Evolutionary conservation across 1,140 invertebrate genomes (phyloP).

Genomic region (Cephus cinctus): DNA sequence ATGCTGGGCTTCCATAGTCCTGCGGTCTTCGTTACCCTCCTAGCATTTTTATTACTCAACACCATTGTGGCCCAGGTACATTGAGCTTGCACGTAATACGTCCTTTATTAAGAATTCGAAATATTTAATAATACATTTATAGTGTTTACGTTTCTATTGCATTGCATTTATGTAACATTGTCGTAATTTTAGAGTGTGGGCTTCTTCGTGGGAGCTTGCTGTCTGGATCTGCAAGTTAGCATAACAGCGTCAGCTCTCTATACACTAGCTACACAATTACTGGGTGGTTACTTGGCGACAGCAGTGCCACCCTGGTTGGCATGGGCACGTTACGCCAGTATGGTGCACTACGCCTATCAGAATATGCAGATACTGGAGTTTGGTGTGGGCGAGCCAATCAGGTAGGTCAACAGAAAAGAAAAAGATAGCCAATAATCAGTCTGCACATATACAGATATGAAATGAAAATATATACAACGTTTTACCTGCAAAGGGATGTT

Average conservation of each 20-base stretch:
- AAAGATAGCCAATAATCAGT: not conserved
- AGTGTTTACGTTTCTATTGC: not conserved
- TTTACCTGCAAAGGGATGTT: no score
- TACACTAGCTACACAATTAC: slow-evolving; percentile 77
- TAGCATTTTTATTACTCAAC: slow-evolving; percentile 74
- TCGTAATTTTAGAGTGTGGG: slow-evolving; percentile 69
- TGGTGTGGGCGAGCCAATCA: slow-evolving; percentile 67
- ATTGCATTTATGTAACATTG: no score
- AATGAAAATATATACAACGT: no score
- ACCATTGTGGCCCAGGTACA: slow-evolving; percentile 74
- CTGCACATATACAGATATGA: not conserved
- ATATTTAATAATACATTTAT: not conserved
- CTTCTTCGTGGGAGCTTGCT: slow-evolving; percentile 79
- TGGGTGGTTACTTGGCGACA: slow-evolving; percentile 80
- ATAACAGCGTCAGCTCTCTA: slow-evolving; percentile 80
- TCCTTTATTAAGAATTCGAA: not conserved
- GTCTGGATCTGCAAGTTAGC: slow-evolving; percentile 78
- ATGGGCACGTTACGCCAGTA: slow-evolving; percentile 76
- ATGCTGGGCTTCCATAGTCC: slow-evolving; percentile 69
- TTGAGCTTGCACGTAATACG: no score
- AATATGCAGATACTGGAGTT: slow-evolving; percentile 87
- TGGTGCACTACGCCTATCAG: slow-evolving; percentile 84
- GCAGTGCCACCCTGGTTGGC: slow-evolving; percentile 76
- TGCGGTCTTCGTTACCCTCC: slow-evolving; percentile 68
- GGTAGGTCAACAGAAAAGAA: slow-evolving; percentile 56